These are phyloP conservation scores for Bembecia ichneumoniformis DNA, from an alignment of 2,888 invertebrate genomes.

Conservation along the genomic window DNA sequence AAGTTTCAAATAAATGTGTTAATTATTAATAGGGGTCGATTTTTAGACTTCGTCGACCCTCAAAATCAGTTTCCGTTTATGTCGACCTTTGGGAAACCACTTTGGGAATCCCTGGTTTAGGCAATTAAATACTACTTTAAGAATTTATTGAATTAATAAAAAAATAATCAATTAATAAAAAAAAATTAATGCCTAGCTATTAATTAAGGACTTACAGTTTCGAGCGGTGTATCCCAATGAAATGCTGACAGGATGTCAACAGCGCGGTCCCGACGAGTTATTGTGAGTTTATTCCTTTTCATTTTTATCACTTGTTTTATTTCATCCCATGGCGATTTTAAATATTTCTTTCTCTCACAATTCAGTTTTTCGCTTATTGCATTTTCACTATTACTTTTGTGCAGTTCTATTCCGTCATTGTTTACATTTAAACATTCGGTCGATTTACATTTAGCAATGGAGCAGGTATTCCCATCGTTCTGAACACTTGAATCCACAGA, in stretches of 20 bases:
- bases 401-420: conserved; percentile 16
- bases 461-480: conserved; percentile 14
- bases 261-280: conserved; percentile 30
- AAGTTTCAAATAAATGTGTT: too few relatives aligned
- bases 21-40: too few relatives aligned
- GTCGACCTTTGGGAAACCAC: too few relatives aligned
- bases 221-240: conserved; percentile 42
- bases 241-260: conserved; percentile 34
- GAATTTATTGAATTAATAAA: neutral
- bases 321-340: conserved; percentile 34
- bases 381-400: conserved; percentile 32
- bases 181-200: neutral
- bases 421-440: conserved; percentile 24
- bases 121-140: neutral
- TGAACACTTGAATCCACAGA: conserved; percentile 15
- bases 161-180: neutral
- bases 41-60: too few relatives aligned
- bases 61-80: too few relatives aligned
- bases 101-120: too few relatives aligned
- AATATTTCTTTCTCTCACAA: conserved; percentile 13
- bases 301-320: conserved; percentile 33
- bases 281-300: conserved; percentile 34
- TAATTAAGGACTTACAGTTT: conserved; percentile 32
- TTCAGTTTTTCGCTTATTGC: conserved; percentile 13
- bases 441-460: conserved; percentile 28